Evolutionary conservation across 2,113 vertebrate species (phyloP).

Genomic region (Oxyura jamaicensis): DNA sequence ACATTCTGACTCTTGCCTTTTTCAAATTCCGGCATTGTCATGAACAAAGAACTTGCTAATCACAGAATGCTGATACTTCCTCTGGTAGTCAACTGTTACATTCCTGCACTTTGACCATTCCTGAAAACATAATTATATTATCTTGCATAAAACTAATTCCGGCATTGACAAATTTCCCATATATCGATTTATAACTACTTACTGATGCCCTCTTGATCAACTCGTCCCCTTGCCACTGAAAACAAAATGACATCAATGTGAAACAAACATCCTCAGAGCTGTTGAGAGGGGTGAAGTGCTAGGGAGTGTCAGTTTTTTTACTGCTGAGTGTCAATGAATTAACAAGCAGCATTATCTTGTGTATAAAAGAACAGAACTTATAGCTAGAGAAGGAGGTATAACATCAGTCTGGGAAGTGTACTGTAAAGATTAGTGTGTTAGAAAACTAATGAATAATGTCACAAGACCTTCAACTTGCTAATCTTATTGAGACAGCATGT

Average conservation of each 20-base stretch:
- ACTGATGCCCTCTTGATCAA: neutral
- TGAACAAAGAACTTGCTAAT: neutral
- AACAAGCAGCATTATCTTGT: slow-evolving; percentile 47
- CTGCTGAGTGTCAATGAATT: slow-evolving; percentile 31
- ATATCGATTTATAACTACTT: neutral
- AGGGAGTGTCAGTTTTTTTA: neutral
- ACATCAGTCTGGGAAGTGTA: slow-evolving; percentile 13
- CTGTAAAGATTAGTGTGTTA: slow-evolving; percentile 38
- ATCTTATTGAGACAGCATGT: slow-evolving; percentile 59
- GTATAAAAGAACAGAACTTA: slow-evolving; percentile 22
- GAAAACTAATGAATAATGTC: slow-evolving; percentile 64
- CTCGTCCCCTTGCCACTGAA: neutral
- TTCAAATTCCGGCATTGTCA: neutral
- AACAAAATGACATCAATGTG: neutral
- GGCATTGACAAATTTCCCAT: neutral
- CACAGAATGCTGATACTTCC: neutral
- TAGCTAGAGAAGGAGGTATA: neutral
- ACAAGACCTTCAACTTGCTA: slow-evolving; percentile 58
- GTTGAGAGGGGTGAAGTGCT: neutral
- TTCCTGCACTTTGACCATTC: neutral
- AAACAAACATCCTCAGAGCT: neutral
- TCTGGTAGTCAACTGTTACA: neutral
- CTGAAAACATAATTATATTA: neutral
- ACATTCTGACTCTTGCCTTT: neutral
- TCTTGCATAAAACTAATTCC: neutral